These are phyloP conservation scores for Denticeps clupeoides DNA, from an alignment of 2,797 vertebrate species.

Conservation along the genomic window DNA sequence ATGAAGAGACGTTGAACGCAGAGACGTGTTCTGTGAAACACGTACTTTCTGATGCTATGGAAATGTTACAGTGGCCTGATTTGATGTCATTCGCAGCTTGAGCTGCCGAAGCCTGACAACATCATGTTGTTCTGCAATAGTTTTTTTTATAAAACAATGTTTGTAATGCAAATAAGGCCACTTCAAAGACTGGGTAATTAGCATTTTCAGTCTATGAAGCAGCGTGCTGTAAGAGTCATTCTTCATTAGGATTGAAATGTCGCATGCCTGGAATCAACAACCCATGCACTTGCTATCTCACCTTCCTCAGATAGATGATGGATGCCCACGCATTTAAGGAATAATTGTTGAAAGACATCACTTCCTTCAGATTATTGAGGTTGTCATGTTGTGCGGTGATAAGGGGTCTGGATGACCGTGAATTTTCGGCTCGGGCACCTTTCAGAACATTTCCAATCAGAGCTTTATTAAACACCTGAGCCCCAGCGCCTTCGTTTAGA, in stretches of 20 bases:
- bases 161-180: constrained; percentile 81
- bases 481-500: constrained; percentile 31
- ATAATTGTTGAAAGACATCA: constrained; percentile 36
- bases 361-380: constrained; percentile 19
- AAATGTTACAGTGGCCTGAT: too few relatives aligned
- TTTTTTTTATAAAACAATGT: constrained; percentile 56
- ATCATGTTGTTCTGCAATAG: background rate
- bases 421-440: constrained; percentile 38
- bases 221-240: constrained; percentile 46
- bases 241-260: constrained; percentile 44
- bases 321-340: constrained; percentile 6
- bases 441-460: constrained; percentile 40
- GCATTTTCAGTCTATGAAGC: constrained; percentile 69
- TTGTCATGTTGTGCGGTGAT: constrained; percentile 17
- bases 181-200: constrained; percentile 76
- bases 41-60: too few relatives aligned
- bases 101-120: background rate
- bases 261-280: background rate
- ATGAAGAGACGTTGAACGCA: too few relatives aligned
- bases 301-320: constrained; percentile 5
- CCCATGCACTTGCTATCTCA: too few relatives aligned
- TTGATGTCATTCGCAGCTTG: too few relatives aligned
- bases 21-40: too few relatives aligned
- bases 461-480: constrained; percentile 40
- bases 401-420: constrained; percentile 34